Evolutionary conservation across 2,797 vertebrate genomes (phyloP), one percentile per base, ranked within the genome.

Genomic region (Clangula hyemalis): DNA sequence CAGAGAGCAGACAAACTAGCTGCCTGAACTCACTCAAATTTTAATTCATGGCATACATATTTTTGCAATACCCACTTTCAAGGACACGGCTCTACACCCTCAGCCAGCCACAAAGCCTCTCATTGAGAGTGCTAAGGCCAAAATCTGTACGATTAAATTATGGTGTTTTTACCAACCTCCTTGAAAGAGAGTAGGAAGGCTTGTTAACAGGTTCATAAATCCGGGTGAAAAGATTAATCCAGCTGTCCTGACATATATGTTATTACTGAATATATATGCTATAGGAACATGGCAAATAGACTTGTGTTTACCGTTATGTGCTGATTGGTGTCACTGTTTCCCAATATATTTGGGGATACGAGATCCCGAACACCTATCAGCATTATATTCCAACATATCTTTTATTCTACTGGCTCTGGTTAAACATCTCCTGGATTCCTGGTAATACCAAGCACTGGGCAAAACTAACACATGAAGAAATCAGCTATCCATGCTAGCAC

Each of bases 121-220:
- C 73, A 77, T n/a, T 73, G 87, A 89, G 1, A 47, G 12, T 11
- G 32, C 54, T 60, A 51, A 70, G 27, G 54, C 78, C 79, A 83
- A 80, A 75, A 64, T 45, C 19, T 77, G 77, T 53, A 14, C 62
- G 25, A 60, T 71, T 83, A 65, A 69, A 78, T 74, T 61, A 72
- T 18, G 39, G 27, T 71, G 28, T 71, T 85, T 81, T 74, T 58
- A 75, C 4, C 30, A 60, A 16, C 6, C 30, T 89, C 34, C 54
- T 91, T 72, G 73, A 60, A 58, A 51, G 9, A 85, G 38, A 75
- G 43, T 39, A 36, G 5, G 27, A 78, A 84, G 30, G 25, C 22
- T 93, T 87, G 34, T 87, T 83, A 77, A 47, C 38, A 72, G 18
- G 15, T 86, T 81, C 68, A 62, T 91, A 83, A 94, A 85, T 60